A percentile compares a stretch with the other conserved stretches of the same genome.
Conservation (phyloP, 2,113 vertebrate genomes). For the Alaudala cheleensis region DNA sequence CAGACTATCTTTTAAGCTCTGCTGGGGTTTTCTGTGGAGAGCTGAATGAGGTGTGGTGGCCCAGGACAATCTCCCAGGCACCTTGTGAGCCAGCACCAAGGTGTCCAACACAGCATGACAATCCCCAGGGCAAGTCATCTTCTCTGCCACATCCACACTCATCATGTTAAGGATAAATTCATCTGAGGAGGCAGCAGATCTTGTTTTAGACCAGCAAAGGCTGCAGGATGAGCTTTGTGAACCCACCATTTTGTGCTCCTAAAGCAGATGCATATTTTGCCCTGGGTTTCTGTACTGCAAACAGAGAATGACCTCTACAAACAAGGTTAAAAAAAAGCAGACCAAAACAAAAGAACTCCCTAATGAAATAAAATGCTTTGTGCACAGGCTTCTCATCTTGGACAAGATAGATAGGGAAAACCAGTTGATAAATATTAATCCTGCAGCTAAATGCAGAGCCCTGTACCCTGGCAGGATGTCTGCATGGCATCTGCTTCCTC, state of each 20-base stretch:
- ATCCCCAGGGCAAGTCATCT: neutral
- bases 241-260: neutral
- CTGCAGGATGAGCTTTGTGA: neutral
- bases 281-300: neutral
- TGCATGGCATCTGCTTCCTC: neutral
- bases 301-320: neutral
- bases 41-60: neutral
- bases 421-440: neutral
- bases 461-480: neutral
- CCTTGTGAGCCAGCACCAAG: neutral
- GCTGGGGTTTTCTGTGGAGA: neutral
- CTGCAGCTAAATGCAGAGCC: neutral
- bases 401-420: neutral
- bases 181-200: neutral
- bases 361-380: slow-evolving; percentile 6
- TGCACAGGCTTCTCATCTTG: neutral
- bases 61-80: neutral
- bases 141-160: neutral
- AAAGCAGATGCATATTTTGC: neutral
- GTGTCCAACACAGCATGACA: neutral
- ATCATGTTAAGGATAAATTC: neutral
- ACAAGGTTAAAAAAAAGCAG: slow-evolving; percentile 21
- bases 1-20: neutral
- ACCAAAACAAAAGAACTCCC: slow-evolving; percentile 8
- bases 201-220: neutral